Base-by-base conservation (phyloP, 2,113 vertebrate genomes). In the Mormyrus lacerda region DNA sequence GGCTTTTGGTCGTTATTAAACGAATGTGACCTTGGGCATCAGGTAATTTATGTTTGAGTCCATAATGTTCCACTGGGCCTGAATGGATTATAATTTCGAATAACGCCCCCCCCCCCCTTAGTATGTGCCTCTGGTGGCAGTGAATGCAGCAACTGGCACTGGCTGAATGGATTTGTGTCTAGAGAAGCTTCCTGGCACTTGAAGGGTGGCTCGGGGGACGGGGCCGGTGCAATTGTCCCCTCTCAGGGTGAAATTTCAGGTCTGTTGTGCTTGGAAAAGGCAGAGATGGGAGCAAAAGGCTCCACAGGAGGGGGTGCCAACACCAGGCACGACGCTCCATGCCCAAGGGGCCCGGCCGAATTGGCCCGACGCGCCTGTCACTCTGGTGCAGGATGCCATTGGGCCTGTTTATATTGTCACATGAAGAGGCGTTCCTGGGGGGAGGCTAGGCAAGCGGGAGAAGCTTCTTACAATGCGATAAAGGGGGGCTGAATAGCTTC, bases 1-100 rank as follows among this genome's bases (percentile, higher is more conserved):
- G 91, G 90, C 89, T 92, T 92, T 91, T 94, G 94, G 93, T 92
- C 94, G 93, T 92, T 92, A 93, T 93, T 93, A 93, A 94, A 92
- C 92, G 90, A 87, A 69, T 93, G 92, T 82, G 85, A 94, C 93
- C 92, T 93, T 93, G 92, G 93, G 91, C 93, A 93, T 93, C 48
- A 91, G 92, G 92, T 91, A 92, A 91, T 94, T 87, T 91, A 92
- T 92, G 92, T 92, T 92, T 73, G 90, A 89, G 91, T 91, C 93
- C 92, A 91, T 90, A 92, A 90, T 88, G 88, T 89, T 84, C 88
- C 92, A 91, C 92, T 91, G 92, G 44, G 48, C 87, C 24, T 93
- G 92, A 91, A 94, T 93, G 91, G 93, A 93, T 93, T 84, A 53
- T 55, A 91, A 92, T 92, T 93, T 91, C 83, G 87, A 90, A 89